Evolutionary conservation across 2,888 invertebrate genomes (phyloP).

Genomic region (Steinernema hermaphroditum): DNA sequence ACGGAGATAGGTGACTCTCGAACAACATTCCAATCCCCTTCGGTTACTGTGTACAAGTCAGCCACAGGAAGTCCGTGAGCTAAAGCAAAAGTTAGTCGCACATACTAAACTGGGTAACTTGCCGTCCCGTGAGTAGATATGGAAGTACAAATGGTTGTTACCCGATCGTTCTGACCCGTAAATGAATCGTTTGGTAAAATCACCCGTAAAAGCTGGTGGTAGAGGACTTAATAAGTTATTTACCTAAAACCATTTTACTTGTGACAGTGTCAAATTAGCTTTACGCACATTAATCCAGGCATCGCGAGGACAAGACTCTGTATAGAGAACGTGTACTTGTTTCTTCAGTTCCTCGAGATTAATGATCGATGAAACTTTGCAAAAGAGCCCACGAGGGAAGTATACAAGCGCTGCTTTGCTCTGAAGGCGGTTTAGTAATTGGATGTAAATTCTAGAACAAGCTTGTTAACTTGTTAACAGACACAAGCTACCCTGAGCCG

Average conservation of each 20-base stretch:
- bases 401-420: conserved; percentile 41
- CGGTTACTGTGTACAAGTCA: conserved; percentile 35
- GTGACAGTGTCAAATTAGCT: neutral
- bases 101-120: neutral
- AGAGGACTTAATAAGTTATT: conserved; percentile 41
- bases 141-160: conserved; percentile 46
- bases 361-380: neutral
- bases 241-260: conserved; percentile 29
- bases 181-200: conserved; percentile 35
- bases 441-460: conserved; percentile 49
- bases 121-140: conserved; percentile 20
- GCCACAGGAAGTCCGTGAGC: neutral
- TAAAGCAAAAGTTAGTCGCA: neutral
- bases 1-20: conserved; percentile 54
- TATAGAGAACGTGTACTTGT: neutral
- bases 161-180: conserved; percentile 49
- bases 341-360: conserved; percentile 8
- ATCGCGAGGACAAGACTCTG: neutral
- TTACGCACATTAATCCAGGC: conserved; percentile 55
- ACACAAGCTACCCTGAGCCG: conserved; percentile 78
- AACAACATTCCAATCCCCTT: conserved; percentile 49
- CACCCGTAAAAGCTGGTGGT: neutral
- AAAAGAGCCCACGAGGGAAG: neutral
- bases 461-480: neutral
- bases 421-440: conserved; percentile 53